phyloP scores from a whole-genome alignment of 2,113 vertebrate species.

The Thunnus maccoyii region DNA sequence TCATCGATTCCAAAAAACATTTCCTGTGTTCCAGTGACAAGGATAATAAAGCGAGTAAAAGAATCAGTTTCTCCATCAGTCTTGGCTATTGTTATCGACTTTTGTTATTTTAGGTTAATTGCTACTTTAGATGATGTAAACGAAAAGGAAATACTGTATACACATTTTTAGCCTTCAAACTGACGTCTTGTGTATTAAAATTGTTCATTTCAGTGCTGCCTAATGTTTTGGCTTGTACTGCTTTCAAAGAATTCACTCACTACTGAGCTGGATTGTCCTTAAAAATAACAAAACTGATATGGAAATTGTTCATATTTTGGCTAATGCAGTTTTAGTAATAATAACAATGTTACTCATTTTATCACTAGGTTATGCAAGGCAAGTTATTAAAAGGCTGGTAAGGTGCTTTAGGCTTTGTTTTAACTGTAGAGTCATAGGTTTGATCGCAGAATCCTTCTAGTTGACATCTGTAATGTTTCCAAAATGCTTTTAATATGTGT shows the following conservation, averaged over 20 bases:
- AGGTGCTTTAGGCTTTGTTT: background rate
- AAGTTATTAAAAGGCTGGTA: background rate
- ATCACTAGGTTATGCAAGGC: background rate
- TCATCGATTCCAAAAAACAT: constrained; percentile 56
- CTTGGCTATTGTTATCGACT: constrained; percentile 1
- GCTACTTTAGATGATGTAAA: too few relatives aligned
- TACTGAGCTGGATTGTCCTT: background rate
- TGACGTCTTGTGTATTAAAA: background rate
- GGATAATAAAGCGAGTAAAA: constrained; percentile 54
- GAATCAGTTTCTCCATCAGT: background rate
- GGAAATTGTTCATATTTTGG: background rate
- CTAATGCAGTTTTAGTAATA: background rate
- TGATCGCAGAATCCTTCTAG: background rate
- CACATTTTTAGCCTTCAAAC: too few relatives aligned
- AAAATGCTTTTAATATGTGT: constrained; percentile 13
- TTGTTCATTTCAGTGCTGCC: background rate
- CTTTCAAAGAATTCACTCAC: background rate
- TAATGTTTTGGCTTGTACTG: background rate
- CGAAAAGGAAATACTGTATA: too few relatives aligned
- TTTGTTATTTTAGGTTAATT: constrained; percentile 20
- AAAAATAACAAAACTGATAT: background rate
- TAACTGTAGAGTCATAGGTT: background rate
- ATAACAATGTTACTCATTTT: background rate
- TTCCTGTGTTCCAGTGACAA: constrained; percentile 39
- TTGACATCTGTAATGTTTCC: background rate